Base-by-base conservation (phyloP, 2,113 vertebrate species). In the Daphoenositta chrysoptera region DNA sequence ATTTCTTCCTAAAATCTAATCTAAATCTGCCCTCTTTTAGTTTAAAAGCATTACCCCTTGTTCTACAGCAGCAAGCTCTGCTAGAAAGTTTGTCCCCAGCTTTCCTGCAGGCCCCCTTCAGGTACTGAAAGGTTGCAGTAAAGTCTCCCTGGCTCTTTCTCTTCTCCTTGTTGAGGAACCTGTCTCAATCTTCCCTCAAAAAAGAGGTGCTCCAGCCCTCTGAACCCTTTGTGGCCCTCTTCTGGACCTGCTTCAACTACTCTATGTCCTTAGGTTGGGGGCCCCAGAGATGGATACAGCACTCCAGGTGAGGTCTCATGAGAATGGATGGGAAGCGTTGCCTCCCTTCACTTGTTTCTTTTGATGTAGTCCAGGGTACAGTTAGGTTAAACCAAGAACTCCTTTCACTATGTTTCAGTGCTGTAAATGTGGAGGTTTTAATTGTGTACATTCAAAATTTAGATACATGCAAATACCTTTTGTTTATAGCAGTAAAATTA, bases 401-500 rank as follows among this genome's bases (percentile, higher is more conserved):
- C 19, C 8, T 91, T 83, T 77, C 26, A 30, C 5, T 23, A 6
- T 31, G 2, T 68, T 83, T 50, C 23, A 47, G 19, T 37, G 33
- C 3, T 61, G 6, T 35, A n/a, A 33, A 44, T 11, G 3, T 30
- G 20, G 4, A 8, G 2, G 0, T 7, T 48, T 66, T 37, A 31
- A 48, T n/a, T 60, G 3, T 11, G 3, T 40, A 31, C 1, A 33
- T 8, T 40, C 11, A 58, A 50, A 58, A 50, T 58, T 71, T 54
- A 28, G 15, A 66, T 75, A 54, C 28, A 45, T 22, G 4, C 4
- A 73, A 83, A 48, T 30, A 26, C 0, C 1, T 39, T 71, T 24
- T 2, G 2, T 64, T 89, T 81, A 23, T 47, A 51, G 6, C 2
- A 33, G 3, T 11, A 35, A 51, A 82, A 79, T 16, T 24, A 45